Base-by-base conservation (phyloP, 2,797 vertebrate species). In the Labeo calbasu region DNA sequence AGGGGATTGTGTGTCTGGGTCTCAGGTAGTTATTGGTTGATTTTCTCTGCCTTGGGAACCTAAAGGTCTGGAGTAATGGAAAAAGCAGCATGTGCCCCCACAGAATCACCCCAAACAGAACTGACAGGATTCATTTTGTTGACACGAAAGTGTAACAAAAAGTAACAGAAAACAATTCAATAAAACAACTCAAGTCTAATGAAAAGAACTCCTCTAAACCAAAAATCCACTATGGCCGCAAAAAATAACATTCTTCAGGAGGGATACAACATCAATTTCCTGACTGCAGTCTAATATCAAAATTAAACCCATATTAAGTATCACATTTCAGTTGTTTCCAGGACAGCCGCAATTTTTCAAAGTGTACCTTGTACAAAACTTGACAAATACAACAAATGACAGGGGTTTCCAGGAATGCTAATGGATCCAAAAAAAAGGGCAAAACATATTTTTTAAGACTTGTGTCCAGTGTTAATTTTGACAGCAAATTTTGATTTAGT, bases 1-100 rank as follows among this genome's bases (percentile, higher is more conserved):
- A 90, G 86, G 85, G 86, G 86, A 87, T 84, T 87, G 84, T 84
- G 81, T 82, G 81, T 88, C 86, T 87, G 61, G 71, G 76, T 85
- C 72, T 77, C 77, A 81, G 72, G 82, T 85, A 78, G 77, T 84
- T 85, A 77, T 84, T 86, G 78, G 84, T 65, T 76, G 48, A 78
- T 83, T 85, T 79, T 88, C 69, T 83, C 86, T 84, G 69, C 81
- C 75, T 69, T 81, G 72, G 87, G 82, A 86, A 84, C 79, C 69
- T 51, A 72, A 78, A 40, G 81, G 79, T 87, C 61, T 70, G 85
- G 51, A 87, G 76, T 85, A 80, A 79, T 69, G 48, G 50, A 46
- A 80, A 72, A 69, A 83, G n/a, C 68, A 86, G 78, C 36, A 40
- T 57, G 61, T 40, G 50, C 86, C 77, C 80, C 55, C 73, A 70